Evolutionary conservation across 2,888 invertebrate species (phyloP).

Genomic region (Andricus quercusramuli): DNA sequence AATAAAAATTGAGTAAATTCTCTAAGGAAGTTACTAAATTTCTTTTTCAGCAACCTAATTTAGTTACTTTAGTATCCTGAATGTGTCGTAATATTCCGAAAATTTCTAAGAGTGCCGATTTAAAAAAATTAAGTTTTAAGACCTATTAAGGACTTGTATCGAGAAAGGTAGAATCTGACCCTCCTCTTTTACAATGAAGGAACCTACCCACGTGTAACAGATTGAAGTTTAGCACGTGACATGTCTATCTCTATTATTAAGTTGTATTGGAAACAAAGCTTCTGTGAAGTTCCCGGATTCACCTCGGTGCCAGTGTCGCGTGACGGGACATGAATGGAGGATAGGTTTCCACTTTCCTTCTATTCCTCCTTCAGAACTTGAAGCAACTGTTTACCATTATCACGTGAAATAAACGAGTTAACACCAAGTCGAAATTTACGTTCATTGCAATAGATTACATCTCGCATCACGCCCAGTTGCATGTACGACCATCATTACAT

Average conservation of each 20-base stretch:
- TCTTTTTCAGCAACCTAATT: no score
- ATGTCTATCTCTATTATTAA: neutral
- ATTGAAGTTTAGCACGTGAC: neutral
- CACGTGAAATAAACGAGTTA: neutral
- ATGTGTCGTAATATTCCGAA: no score
- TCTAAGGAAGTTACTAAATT: no score
- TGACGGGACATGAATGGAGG: neutral
- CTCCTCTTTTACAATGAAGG: neutral
- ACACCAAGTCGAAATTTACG: neutral
- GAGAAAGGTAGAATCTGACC: neutral
- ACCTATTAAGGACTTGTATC: no score
- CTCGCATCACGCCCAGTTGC: no score
- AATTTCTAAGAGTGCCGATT: no score
- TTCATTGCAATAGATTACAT: no score
- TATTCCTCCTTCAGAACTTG: neutral
- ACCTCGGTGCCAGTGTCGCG: neutral
- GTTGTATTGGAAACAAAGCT: conserved; percentile 2
- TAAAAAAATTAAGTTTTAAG: no score
- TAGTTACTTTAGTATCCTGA: no score
- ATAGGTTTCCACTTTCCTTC: neutral
- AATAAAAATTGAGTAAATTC: no score
- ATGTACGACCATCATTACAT: no score
- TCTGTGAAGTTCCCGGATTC: conserved; percentile 13
- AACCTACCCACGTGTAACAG: neutral
- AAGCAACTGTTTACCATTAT: neutral